Base-by-base conservation (phyloP, 2,888 invertebrate genomes). In the Nymphalis c-album region DNA sequence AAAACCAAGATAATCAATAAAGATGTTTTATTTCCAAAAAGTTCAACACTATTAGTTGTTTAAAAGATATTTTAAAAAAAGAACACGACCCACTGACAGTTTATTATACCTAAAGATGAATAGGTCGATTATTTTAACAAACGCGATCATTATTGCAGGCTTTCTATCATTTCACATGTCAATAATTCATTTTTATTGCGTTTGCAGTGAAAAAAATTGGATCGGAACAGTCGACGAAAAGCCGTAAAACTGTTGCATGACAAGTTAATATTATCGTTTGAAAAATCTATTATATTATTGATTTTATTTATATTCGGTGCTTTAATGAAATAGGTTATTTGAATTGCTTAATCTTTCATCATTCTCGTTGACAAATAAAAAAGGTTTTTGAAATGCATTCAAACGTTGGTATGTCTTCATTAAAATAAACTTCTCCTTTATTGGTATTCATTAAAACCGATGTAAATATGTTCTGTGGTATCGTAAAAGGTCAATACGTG, bases 361-460 rank as follows among this genome's bases (percentile, higher is more conserved):
- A 35, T 35, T 57, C 22, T 20, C 31, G 17, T 55, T 55, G n/a
- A 55, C 31, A 55, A 55, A 31, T 7, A 55, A 55, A 53, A 55
- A 26, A 50, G 20, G 10, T 55, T 17, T 31, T 57, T 40, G 50
- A 62, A 67, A 60, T 50, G 60, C 20, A 64, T 58, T 64, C 64
- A 64, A 63, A 69, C 53, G 50, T 64, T 50, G 60, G 47, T 67
- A 71, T 68, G 70, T 63, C 67, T 64, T 67, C 67, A 67, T 70
- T 70, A 66, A 70, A 72, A 68, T 66, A 66, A 63, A 66, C 63
- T 10, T 67, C 65, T 65, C 72, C 69, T 69, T 73, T 72, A 73
- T 67, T 69, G 73, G 73, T 53, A 62, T 69, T 73, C 73, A 73
- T 73, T 73, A 73, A 64, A 71, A 68, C 50, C 53, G 51, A 70